A percentile compares a stretch with the other conserved stretches of the same genome.
Conservation (phyloP, 2,888 invertebrate genomes). For the Furcula furcula region DNA sequence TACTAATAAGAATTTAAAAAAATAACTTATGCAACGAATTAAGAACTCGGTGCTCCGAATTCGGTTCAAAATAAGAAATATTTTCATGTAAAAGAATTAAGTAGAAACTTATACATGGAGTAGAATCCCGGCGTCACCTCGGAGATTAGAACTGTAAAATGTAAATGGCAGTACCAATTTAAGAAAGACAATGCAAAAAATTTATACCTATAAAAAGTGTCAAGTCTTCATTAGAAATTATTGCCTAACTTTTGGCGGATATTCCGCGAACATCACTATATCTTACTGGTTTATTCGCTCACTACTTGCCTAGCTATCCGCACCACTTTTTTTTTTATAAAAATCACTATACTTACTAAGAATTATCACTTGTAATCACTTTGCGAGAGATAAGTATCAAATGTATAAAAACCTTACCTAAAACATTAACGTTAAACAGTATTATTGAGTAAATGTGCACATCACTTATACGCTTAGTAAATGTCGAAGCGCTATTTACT, state of each 20-base stretch:
- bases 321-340: constrained; percentile 59
- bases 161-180: constrained; percentile 73
- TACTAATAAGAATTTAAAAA: too few species aligned
- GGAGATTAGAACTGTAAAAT: constrained; percentile 49
- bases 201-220: constrained; percentile 69
- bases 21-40: too few species aligned
- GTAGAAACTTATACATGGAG: not conserved
- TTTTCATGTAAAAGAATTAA: too few species aligned
- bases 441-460: constrained; percentile 72
- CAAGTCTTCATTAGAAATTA: constrained; percentile 76
- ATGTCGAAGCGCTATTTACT: constrained; percentile 66
- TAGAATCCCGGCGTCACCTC: constrained; percentile 15
- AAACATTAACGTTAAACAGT: constrained; percentile 65
- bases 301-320: constrained; percentile 62
- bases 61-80: too few species aligned
- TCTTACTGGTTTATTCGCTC: constrained; percentile 28
- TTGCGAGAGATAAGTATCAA: constrained; percentile 80
- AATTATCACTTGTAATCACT: constrained; percentile 79
- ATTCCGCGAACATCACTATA: constrained; percentile 48
- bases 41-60: too few species aligned
- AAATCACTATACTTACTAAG: constrained; percentile 63
- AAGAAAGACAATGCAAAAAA: constrained; percentile 64
- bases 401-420: constrained; percentile 78
- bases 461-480: constrained; percentile 65
- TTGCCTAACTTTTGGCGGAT: constrained; percentile 58